phyloP scores from a whole-genome alignment of 2,113 vertebrate genomes.

The Otolemur garnettii region DNA sequence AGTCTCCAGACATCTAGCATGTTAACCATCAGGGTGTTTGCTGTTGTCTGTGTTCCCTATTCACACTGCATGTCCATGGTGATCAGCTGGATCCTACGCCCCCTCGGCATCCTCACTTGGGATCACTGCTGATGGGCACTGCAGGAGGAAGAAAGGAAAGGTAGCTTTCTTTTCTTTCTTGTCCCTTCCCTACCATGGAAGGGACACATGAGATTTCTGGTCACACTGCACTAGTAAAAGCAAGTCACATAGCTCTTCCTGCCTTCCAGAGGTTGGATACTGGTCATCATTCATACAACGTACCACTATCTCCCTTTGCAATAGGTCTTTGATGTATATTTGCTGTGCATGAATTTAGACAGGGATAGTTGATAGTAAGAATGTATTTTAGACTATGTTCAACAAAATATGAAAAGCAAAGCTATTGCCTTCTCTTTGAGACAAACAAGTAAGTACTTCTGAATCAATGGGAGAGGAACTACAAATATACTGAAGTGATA shows the following conservation, averaged over 20 bases:
- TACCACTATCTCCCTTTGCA: neutral
- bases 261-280: neutral
- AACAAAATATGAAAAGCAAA: slow-evolving; percentile 36
- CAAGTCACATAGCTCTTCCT: neutral
- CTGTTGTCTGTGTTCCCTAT: neutral
- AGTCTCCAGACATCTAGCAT: neutral
- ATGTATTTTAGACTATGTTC: neutral
- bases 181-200: too few species aligned
- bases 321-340: neutral
- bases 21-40: neutral
- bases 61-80: neutral
- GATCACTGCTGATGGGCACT: neutral
- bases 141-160: neutral
- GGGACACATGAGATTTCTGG: neutral
- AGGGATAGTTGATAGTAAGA: neutral
- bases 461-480: neutral
- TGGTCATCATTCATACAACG: neutral
- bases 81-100: neutral
- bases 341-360: neutral
- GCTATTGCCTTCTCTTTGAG: neutral
- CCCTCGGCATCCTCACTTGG: neutral
- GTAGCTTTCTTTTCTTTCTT: too few species aligned
- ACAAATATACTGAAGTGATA: neutral
- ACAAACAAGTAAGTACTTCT: neutral
- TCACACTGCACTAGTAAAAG: neutral